Base-by-base conservation (phyloP, 1,140 invertebrate genomes). In the Pogonomyrmex barbatus region DNA sequence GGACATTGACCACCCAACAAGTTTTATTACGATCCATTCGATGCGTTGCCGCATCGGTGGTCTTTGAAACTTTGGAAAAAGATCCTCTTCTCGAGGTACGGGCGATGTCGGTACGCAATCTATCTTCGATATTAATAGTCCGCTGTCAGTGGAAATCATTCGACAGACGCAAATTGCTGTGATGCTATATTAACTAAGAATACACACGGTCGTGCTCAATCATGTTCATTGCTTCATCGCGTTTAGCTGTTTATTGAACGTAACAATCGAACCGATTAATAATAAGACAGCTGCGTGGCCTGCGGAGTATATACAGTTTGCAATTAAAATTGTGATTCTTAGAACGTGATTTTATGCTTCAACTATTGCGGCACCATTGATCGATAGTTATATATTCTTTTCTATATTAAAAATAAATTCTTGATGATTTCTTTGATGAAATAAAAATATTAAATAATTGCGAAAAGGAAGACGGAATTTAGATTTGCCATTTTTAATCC, bases 1-100 rank as follows among this genome's bases (percentile, higher is more conserved):
- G 81, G 81, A 67, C 86, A 50, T 85, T 89, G 79, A 79, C 87
- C 87, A 88, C 52, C 76, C 62, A 42, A 14, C n/a, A 17, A 75
- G 30, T 70, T 36, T 0, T 24, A 24, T 24, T 4, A 68, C 47
- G 45, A 36, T 58, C 71, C 68, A 45, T 42, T n/a, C n/a, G n/a
- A n/a, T n/a, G n/a, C 4, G n/a, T 47, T 14, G 52, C 79, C 36
- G 36, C 67, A 75, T 83, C 68, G 68, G 68, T 60, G 79, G 42
- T 83, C 79, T 24, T 24, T 10, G 30, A n/a, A 60, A 83, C 68
- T 60, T 83, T 83, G 68, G 68, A 60, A 60, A 82, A 82, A 62
- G 65, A 58, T 24, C 42, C 68, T 24, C 24, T 47, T 36, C 65
- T 47, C 67, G n/a, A 39, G 17, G 42, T 65, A 30, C 39, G 30